Conservation (phyloP, 2,113 vertebrate species). For the Brachirus orientalis region DNA sequence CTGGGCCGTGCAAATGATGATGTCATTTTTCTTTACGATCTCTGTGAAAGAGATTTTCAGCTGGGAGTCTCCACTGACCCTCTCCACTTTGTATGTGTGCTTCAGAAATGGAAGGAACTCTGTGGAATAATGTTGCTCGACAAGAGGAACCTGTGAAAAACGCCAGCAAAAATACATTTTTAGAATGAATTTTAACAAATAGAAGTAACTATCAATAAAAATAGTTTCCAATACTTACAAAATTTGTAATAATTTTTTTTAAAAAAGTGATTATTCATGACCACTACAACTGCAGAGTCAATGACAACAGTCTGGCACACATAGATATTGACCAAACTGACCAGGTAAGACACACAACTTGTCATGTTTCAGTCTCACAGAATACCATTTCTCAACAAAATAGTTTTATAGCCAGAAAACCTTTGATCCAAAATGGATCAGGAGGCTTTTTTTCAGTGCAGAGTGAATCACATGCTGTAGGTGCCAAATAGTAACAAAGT, state of each 20-base stretch:
- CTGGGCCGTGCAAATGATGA: slow-evolving; percentile 97
- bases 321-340: too few relatives aligned
- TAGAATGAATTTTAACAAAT: not conserved
- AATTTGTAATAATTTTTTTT: too few relatives aligned
- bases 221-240: too few relatives aligned
- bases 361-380: too few relatives aligned
- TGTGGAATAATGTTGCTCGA: slow-evolving; percentile 89
- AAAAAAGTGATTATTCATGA: not conserved
- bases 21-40: slow-evolving; percentile 85
- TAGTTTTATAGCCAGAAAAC: slow-evolving; percentile 24
- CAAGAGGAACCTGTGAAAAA: slow-evolving; percentile 87
- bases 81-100: slow-evolving; percentile 82
- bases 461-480: not conserved
- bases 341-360: too few relatives aligned
- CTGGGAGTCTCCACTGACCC: slow-evolving; percentile 90
- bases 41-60: slow-evolving; percentile 95
- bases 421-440: slow-evolving; percentile 22
- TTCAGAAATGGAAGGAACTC: slow-evolving; percentile 90
- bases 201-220: not conserved
- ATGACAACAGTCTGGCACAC: too few relatives aligned
- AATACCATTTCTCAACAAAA: not conserved
- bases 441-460: slow-evolving; percentile 8
- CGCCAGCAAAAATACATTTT: not conserved
- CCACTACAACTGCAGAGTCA: not conserved
- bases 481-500: slow-evolving; percentile 43